Evolutionary conservation across 2,888 invertebrate species (phyloP).

Genomic region (Pollenia griseotomentosa): DNA sequence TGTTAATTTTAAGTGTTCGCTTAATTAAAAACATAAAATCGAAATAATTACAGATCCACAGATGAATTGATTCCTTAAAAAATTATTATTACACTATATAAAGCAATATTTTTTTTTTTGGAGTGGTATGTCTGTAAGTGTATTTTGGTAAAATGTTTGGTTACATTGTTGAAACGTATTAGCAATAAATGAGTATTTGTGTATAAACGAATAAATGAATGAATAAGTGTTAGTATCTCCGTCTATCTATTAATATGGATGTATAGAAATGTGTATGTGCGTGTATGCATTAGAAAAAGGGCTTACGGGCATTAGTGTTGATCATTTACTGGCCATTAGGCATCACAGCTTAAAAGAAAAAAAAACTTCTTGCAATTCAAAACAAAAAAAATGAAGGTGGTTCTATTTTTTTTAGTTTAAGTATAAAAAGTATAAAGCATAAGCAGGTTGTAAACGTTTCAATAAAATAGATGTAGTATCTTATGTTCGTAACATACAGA

Average conservation of each 20-base stretch:
- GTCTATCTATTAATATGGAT: not conserved
- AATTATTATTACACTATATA: not conserved
- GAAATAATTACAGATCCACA: not conserved
- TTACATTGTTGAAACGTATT: constrained; percentile 36
- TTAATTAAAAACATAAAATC: not conserved
- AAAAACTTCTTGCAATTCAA: constrained; percentile 25
- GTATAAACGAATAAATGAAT: constrained; percentile 6
- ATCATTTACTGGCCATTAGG: constrained; percentile 60
- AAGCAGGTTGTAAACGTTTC: constrained; percentile 33
- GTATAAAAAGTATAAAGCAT: constrained; percentile 19
- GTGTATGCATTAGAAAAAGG: constrained; percentile 22
- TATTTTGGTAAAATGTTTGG: constrained; percentile 23
- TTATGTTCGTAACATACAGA: not conserved
- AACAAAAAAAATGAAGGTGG: constrained; percentile 17
- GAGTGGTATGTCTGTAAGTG: constrained; percentile 2
- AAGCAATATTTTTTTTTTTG: constrained; percentile 9
- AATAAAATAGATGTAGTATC: not conserved
- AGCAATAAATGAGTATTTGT: constrained; percentile 39
- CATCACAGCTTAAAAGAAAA: constrained; percentile 26
- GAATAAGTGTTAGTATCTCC: not conserved
- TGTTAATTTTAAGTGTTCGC: no score
- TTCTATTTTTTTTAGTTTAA: constrained; percentile 6
- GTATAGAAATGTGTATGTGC: not conserved
- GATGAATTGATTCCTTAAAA: constrained; percentile 21
- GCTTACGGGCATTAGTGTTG: constrained; percentile 50